Evolutionary conservation across 2,113 vertebrate species (phyloP).

Genomic region (Fregetta grallaria): DNA sequence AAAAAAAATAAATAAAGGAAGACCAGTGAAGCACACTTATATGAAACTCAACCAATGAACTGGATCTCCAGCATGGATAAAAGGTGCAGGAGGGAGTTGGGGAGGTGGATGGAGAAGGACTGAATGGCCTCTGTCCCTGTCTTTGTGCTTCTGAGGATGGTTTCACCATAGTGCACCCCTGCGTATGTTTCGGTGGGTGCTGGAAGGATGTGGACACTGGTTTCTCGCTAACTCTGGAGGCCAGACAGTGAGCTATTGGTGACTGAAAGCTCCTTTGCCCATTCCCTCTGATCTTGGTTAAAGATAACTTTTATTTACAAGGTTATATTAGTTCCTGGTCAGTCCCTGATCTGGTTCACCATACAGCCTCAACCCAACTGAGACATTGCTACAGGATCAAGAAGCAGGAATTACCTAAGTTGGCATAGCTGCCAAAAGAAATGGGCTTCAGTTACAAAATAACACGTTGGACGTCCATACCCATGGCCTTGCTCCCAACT

Average conservation of each 20-base stretch:
- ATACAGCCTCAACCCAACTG: neutral
- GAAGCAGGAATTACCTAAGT: neutral
- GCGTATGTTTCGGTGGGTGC: neutral
- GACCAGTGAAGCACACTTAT: neutral
- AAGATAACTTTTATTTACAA: neutral
- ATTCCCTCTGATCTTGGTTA: neutral
- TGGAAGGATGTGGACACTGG: neutral
- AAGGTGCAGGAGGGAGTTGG: neutral
- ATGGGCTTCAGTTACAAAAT: neutral
- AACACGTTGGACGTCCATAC: rapidly evolving
- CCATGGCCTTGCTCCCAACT: neutral
- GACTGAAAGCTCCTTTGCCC: neutral
- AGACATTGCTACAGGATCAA: neutral
- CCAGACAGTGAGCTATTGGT: neutral
- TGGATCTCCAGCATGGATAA: neutral
- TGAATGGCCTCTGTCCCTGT: neutral
- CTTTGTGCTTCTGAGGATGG: neutral
- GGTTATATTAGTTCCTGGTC: neutral
- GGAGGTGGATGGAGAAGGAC: neutral
- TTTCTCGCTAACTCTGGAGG: neutral
- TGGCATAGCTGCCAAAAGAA: neutral
- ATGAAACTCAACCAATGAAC: neutral
- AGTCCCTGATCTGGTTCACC: neutral
- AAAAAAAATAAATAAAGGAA: neutral
- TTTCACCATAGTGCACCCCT: neutral